phyloP scores from a whole-genome alignment of 2,113 vertebrate species.

The Trichomycterus rosablanca region DNA sequence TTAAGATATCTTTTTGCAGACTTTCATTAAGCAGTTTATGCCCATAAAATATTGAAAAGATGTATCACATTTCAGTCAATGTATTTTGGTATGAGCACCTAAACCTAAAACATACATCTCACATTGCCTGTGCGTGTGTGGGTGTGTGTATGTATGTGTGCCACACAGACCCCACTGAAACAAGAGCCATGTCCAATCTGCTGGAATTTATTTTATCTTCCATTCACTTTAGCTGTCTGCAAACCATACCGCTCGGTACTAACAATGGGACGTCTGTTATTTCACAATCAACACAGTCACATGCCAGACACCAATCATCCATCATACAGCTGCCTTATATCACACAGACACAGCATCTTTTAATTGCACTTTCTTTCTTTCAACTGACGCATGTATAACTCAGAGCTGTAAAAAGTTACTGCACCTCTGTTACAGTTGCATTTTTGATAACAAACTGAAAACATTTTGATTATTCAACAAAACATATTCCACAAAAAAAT shows the following conservation, averaged over 20 bases:
- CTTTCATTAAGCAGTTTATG: too few relatives aligned
- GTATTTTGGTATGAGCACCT: too few relatives aligned
- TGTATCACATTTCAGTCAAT: too few relatives aligned
- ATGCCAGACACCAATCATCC: constrained; percentile 24
- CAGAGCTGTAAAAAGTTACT: too few relatives aligned
- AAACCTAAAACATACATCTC: too few relatives aligned
- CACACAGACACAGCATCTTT: constrained; percentile 16
- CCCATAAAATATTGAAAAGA: too few relatives aligned
- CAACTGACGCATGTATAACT: too few relatives aligned
- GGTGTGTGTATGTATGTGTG: constrained; percentile 19
- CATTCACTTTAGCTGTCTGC: constrained; percentile 39
- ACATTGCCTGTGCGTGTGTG: constrained; percentile 26
- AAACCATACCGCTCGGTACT: constrained; percentile 34
- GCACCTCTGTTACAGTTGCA: too few relatives aligned
- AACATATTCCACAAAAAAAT: too few relatives aligned
- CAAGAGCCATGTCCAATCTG: constrained; percentile 44
- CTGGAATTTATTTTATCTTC: constrained; percentile 38
- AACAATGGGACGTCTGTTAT: constrained; percentile 56
- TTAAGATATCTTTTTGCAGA: too few relatives aligned
- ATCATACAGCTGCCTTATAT: constrained; percentile 30
- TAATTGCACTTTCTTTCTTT: constrained; percentile 2
- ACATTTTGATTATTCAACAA: too few relatives aligned
- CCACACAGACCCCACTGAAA: constrained; percentile 33
- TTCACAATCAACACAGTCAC: constrained; percentile 8
- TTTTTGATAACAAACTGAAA: too few relatives aligned